Base-by-base conservation (phyloP, 2,113 vertebrate species). In the Tringa solitaria region DNA sequence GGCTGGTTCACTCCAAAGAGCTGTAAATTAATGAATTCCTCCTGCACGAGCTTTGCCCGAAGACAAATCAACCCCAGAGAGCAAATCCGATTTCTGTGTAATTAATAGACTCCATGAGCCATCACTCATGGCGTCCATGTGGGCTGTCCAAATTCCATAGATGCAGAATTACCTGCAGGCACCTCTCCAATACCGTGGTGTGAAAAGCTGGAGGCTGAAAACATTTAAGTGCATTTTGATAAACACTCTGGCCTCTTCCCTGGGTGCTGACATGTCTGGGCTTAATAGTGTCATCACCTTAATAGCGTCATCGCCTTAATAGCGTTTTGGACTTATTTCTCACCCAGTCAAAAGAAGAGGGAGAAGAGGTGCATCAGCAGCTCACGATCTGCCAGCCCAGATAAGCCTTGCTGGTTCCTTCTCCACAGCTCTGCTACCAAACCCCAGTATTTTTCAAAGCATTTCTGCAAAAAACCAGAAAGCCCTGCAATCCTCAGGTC, bases 361-460 rank as follows among this genome's bases (percentile, higher is more conserved):
- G 63, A 45, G 54, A 45, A 43, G 50, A 37, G 9, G 19, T 13
- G 4, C 45, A 28, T 24, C 45, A 24, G 61, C 43, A 75, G 32
- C 45, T 50, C 35, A 1, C 18, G 23, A 14, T 17, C 57, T 50
- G 35, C 41, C 27, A 15, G 45, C 23, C 78, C 18, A 3, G 33
- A 60, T 8, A n/a, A 61, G 8, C 27, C 33, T 70, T 54, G 28
- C 28, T 28, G 4, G 9, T 4, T 14, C 39, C 39, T 69, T 12
- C 54, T n/a, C 61, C 13, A 2, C 6, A 22, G 14, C 12, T 19
- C 51, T 3, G 2, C 51, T 10, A 59, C 51, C 68, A 7, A 12
- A 35, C 2, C 0, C 1, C 1, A 45, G 32, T 10, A 4, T 8
- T 21, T 73, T 16, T 30, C 22, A 7, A 28, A 37, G 37, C 15